Percentiles rank a stretch among this genome's conserved stretches.
phyloP scores from a whole-genome alignment of 1,140 invertebrate genomes.

The Zaprionus ghesquierei region DNA sequence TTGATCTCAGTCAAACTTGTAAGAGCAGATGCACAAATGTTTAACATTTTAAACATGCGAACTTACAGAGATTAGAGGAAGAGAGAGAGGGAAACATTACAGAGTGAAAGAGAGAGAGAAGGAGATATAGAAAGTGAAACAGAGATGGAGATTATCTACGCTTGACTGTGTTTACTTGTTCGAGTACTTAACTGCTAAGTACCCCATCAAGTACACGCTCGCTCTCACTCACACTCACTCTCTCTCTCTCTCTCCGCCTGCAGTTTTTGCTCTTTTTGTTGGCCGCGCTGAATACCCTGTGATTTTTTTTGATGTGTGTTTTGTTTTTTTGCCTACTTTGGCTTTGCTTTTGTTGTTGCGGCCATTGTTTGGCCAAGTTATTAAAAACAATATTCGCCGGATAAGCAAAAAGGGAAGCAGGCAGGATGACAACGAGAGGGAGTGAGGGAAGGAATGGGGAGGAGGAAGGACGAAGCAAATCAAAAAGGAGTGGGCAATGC shows the following conservation, averaged over 20 bases:
- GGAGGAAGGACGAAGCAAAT: too few relatives aligned
- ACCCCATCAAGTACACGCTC: not conserved
- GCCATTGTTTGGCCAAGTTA: constrained; percentile 54
- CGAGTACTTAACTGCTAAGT: constrained; percentile 18
- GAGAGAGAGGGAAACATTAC: not conserved
- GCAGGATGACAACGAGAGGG: not conserved
- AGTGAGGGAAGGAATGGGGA: too few relatives aligned
- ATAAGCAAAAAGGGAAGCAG: constrained; percentile 45
- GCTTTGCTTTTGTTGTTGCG: constrained; percentile 15
- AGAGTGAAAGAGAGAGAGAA: not conserved
- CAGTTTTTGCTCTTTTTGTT: constrained; percentile 66
- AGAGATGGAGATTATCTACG: not conserved
- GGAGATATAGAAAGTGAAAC: too few relatives aligned
- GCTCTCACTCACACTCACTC: not conserved
- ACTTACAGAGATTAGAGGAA: not conserved
- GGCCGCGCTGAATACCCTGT: not conserved
- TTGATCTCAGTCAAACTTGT: not conserved
- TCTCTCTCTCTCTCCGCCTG: constrained; percentile 7
- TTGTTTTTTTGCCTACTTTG: constrained; percentile 15
- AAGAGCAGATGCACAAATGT: constrained; percentile 17
- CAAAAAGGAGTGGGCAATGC: constrained; percentile 23
- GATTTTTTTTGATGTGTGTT: not conserved
- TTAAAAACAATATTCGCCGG: constrained; percentile 79
- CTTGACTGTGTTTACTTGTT: constrained; percentile 4
- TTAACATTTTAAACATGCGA: not conserved